phyloP scores from a whole-genome alignment of 2,113 vertebrate species.

The Hyla sarda region DNA sequence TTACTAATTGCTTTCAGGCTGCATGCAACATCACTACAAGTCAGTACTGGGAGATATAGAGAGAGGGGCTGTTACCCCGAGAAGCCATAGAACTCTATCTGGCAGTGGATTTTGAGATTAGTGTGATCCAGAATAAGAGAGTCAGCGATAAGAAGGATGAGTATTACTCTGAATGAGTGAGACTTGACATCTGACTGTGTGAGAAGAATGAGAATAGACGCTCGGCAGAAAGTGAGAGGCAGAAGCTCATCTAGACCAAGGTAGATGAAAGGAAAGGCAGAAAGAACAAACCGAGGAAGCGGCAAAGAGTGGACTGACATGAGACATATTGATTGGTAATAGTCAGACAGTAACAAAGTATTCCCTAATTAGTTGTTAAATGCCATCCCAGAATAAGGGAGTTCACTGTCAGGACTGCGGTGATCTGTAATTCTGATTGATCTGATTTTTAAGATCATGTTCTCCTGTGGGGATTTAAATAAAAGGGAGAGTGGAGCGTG shows the following conservation, averaged over 20 bases:
- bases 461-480: slow-evolving; percentile 51
- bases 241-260: slow-evolving; percentile 13
- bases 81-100: slow-evolving; percentile 24
- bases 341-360: slow-evolving; percentile 60
- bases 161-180: slow-evolving; percentile 60
- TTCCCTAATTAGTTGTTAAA: slow-evolving; percentile 61
- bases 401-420: slow-evolving; percentile 56
- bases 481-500: slow-evolving; percentile 43
- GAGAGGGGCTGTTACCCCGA: slow-evolving; percentile 13
- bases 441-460: slow-evolving; percentile 60
- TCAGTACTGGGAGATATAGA: background rate
- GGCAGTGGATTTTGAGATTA: slow-evolving; percentile 57
- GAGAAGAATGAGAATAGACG: slow-evolving; percentile 43
- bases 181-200: slow-evolving; percentile 58
- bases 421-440: slow-evolving; percentile 61
- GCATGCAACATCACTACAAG: background rate
- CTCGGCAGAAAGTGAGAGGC: slow-evolving; percentile 18
- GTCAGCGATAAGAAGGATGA: slow-evolving; percentile 57
- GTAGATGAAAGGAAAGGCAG: slow-evolving; percentile 49
- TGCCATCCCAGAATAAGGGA: slow-evolving; percentile 59
- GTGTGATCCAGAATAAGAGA: slow-evolving; percentile 51
- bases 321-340: slow-evolving; percentile 60
- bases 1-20: slow-evolving; percentile 10
- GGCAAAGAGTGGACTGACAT: slow-evolving; percentile 46
- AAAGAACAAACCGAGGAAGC: background rate